phyloP scores from a whole-genome alignment of 2,113 vertebrate genomes.

The Oryzias woworae region DNA sequence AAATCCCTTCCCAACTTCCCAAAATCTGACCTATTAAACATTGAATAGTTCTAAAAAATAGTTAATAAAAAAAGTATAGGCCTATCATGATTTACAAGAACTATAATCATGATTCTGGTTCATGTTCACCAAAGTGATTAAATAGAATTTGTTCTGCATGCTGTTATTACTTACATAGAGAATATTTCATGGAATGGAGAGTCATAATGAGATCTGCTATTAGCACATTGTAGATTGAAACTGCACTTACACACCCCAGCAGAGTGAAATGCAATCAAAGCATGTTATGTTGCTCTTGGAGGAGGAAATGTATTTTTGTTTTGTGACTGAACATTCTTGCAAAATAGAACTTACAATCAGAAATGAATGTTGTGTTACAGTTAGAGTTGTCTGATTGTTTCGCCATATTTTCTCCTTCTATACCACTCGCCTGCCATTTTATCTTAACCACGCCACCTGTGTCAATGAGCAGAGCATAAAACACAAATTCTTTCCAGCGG shows the following conservation, averaged over 20 bases:
- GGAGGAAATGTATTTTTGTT: constrained; percentile 8
- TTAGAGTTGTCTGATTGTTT: constrained; percentile 36
- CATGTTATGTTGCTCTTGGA: constrained; percentile 23
- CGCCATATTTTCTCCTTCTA: constrained; percentile 41
- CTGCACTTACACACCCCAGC: constrained; percentile 29
- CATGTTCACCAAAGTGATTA: constrained; percentile 27
- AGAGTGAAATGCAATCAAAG: constrained; percentile 52
- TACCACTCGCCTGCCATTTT: not conserved
- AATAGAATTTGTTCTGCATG: constrained; percentile 22
- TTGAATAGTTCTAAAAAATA: no score
- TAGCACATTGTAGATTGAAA: constrained; percentile 48
- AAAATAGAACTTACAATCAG: constrained; percentile 44
- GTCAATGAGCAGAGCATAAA: constrained; percentile 26
- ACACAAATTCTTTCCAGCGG: constrained; percentile 54
- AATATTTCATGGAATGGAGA: constrained; percentile 27
- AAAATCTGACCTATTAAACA: no score
- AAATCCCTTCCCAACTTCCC: no score
- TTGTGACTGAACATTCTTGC: constrained; percentile 32
- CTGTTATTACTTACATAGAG: constrained; percentile 30
- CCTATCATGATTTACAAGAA: not conserved
- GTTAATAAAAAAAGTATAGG: no score
- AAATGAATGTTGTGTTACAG: constrained; percentile 49
- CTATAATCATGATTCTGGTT: constrained; percentile 18
- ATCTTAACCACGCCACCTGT: not conserved
- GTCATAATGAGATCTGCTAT: constrained; percentile 51